Evolutionary conservation across 2,113 vertebrate species (phyloP).

Genomic region (Tylochromis polylepis): DNA sequence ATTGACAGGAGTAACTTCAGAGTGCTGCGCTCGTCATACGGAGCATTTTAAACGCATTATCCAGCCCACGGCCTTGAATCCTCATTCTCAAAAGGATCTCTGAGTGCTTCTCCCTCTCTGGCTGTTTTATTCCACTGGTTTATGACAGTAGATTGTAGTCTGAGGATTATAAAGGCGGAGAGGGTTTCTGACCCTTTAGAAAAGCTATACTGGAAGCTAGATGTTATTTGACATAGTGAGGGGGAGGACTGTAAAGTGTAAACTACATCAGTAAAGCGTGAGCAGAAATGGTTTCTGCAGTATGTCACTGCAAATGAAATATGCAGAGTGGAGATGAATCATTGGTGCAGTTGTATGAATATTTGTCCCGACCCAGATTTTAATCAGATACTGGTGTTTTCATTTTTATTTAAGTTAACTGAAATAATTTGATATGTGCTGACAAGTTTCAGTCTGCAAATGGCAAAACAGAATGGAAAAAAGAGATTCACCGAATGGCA

Average conservation of each 20-base stretch:
- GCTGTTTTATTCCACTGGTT: neutral
- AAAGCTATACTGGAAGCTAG: neutral
- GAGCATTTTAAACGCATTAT: constrained; percentile 6
- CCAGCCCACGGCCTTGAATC: neutral
- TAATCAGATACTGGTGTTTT: rapidly evolving
- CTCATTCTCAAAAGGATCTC: neutral
- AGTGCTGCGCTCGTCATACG: neutral
- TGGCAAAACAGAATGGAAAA: neutral
- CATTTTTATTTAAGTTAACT: neutral
- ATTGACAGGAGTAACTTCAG: neutral
- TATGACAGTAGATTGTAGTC: neutral
- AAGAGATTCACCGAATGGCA: neutral
- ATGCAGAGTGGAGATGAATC: neutral
- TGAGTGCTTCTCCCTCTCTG: neutral
- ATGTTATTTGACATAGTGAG: neutral
- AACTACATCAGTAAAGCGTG: neutral
- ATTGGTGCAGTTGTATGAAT: neutral
- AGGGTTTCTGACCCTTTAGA: neutral
- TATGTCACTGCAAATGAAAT: neutral
- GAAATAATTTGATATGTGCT: rapidly evolving
- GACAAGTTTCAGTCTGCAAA: rapidly evolving
- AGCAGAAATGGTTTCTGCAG: neutral
- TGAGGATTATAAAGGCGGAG: neutral
- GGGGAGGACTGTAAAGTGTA: neutral
- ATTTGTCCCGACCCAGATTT: neutral